Base-by-base conservation (phyloP, 2,113 vertebrate genomes). In the Callorhinus ursinus region DNA sequence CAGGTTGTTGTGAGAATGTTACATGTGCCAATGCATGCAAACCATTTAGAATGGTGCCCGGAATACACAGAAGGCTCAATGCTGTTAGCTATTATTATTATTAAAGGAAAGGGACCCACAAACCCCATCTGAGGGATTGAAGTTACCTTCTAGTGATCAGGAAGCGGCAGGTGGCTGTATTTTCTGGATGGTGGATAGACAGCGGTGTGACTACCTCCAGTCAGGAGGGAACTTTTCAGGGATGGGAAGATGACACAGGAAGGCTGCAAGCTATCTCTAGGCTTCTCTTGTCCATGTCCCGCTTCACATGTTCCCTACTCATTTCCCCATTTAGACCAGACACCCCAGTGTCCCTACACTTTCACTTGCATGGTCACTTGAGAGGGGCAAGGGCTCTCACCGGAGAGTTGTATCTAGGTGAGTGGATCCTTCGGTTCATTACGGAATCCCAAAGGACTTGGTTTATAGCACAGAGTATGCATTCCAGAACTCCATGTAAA, bases 351-450 rank as follows among this genome's bases (percentile, higher is more conserved):
- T 1, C 31, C 26, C 63, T 28, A 15, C 14, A 8, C 26, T 81
- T 67, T 15, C n/a, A 33, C 1, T 13, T 0, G 22, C 4, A 18
- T 4, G 71, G 61, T 59, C 57, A 53, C 31, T 51, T 42, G 28
- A 7, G 42, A 12, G 0, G 33, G 24, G 14, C 31, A 2, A 79
- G 2, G 61, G 42, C 19, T 4, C 33, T 49, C 12, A 0, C 7
- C 3, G 10, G 24, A 82, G 16, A 74, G 28, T 28, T 33, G 26
- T 28, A 22, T 33, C 28, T 61, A n/a, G 24, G 55, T 2, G 63
- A 21, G 16, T 0, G 0, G 69, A 19, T 3, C 21, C 13, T 33
- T 28, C 7, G 19, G n/a, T 10, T 65, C 28, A 13, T n/a, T 2
- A 13, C 57, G 7, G 67, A 39, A 63, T 55, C 77, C 46, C 36